Evolutionary conservation across 1,140 invertebrate genomes (phyloP).

Genomic region (Geopemphigus sp.): DNA sequence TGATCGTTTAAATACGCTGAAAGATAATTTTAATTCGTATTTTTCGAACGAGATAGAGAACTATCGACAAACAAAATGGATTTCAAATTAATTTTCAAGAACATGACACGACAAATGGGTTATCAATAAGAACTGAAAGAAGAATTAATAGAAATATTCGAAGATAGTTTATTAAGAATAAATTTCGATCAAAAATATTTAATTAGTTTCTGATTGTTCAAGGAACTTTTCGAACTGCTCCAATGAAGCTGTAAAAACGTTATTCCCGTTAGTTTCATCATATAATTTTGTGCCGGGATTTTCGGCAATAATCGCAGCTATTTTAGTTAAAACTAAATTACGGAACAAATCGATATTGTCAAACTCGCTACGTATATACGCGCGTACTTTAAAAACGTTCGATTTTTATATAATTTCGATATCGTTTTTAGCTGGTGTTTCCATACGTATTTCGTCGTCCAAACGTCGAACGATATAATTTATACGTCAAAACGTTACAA

Average conservation of each 20-base stretch:
- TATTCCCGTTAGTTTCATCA: background rate
- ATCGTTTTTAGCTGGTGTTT: no score
- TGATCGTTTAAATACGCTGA: background rate
- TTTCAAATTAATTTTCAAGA: no score
- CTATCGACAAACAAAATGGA: no score
- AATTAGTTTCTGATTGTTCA: background rate
- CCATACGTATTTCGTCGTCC: no score
- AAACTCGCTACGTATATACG: background rate
- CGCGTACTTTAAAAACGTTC: no score
- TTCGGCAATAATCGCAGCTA: background rate
- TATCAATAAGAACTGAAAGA: background rate
- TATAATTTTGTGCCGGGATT: background rate
- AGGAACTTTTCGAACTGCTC: background rate
- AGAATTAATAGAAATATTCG: background rate
- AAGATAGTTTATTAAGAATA: conserved; percentile 1
- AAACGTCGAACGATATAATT: no score
- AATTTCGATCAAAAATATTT: background rate
- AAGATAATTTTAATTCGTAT: background rate
- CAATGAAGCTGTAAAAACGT: background rate
- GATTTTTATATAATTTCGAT: no score
- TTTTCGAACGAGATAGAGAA: no score
- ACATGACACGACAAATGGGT: background rate
- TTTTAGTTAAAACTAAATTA: background rate
- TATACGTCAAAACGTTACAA: no score
- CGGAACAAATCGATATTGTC: background rate